A percentile compares a stretch with the other conserved stretches of the same genome.
phyloP scores from a whole-genome alignment of 2,797 vertebrate genomes.

The Notoglanidium macrostoma region DNA sequence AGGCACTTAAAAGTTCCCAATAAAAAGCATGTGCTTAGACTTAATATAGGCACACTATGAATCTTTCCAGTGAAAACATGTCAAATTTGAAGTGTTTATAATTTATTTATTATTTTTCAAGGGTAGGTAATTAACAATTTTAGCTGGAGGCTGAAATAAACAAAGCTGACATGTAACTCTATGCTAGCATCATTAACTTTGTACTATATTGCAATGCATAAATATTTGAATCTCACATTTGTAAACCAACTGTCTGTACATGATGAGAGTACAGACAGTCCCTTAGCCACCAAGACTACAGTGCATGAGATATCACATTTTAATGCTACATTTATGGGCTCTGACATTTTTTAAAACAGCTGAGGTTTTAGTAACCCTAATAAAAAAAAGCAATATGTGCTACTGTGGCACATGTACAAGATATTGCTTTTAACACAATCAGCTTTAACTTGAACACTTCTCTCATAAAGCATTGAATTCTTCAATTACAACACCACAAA shows the following conservation, averaged over 20 bases:
- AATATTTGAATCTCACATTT: background rate
- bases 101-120: background rate
- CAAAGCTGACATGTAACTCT: background rate
- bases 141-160: slow-evolving; percentile 1
- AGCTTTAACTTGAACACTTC: background rate
- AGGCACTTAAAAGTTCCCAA: background rate
- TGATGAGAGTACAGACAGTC: background rate
- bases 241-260: background rate
- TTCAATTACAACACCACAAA: slow-evolving; percentile 28
- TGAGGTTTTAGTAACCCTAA: background rate
- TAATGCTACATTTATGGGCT: background rate
- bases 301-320: background rate
- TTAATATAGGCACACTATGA: background rate
- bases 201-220: background rate
- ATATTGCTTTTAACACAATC: background rate
- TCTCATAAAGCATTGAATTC: background rate
- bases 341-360: background rate
- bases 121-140: background rate
- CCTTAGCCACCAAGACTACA: background rate
- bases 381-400: background rate
- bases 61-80: background rate
- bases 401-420: background rate
- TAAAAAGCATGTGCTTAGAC: background rate
- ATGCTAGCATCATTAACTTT: background rate
- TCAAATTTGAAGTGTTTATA: background rate